Conservation (phyloP, 1,140 invertebrate species). For the Drosophila sproati region DNA sequence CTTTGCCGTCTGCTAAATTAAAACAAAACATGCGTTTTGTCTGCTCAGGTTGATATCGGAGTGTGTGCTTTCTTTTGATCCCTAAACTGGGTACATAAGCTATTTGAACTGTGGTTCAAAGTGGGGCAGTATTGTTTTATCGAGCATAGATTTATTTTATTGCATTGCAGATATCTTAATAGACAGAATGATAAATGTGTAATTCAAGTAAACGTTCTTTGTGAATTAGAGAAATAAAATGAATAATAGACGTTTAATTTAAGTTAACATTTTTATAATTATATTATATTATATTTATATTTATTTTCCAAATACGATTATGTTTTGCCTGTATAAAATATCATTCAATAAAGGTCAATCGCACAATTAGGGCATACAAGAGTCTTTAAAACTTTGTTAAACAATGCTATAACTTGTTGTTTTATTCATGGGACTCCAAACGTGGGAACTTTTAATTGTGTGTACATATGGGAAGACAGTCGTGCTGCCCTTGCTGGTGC, state of each 20-base stretch:
- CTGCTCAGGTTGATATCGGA: constrained; percentile 54
- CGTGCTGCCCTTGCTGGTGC: constrained; percentile 13
- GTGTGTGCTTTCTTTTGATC: constrained; percentile 24
- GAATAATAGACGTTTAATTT: too few relatives aligned
- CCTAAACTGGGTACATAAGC: constrained; percentile 1
- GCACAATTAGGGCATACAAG: constrained; percentile 6
- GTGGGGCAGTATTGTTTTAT: neutral
- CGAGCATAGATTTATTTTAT: too few relatives aligned
- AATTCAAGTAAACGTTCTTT: too few relatives aligned
- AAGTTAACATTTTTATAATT: too few relatives aligned
- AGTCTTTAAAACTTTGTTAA: neutral
- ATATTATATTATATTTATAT: too few relatives aligned
- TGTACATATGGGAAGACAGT: constrained; percentile 58
- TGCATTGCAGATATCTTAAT: too few relatives aligned
- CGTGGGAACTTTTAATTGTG: constrained; percentile 81
- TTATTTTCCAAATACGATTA: too few relatives aligned
- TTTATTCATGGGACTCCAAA: constrained; percentile 69
- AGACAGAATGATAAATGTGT: neutral
- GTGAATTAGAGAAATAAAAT: too few relatives aligned
- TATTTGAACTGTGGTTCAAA: neutral
- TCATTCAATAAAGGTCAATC: neutral
- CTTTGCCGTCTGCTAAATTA: constrained; percentile 67
- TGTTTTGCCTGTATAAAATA: too few relatives aligned
- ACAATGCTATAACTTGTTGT: constrained; percentile 40
- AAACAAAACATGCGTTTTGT: constrained; percentile 81